Conservation (phyloP, 2,888 invertebrate genomes). For the Sturmia bella region DNA sequence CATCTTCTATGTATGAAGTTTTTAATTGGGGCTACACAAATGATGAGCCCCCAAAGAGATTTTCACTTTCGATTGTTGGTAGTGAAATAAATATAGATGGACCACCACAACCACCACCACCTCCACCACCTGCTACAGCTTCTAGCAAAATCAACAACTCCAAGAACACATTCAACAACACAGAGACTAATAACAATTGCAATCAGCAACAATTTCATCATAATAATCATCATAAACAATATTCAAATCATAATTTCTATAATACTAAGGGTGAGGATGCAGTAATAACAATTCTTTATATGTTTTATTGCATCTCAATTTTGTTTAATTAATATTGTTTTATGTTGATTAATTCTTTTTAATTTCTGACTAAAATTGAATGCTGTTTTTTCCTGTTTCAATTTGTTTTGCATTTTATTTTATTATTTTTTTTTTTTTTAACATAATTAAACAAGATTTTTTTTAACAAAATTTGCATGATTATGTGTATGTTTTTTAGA, state of each 20-base stretch:
- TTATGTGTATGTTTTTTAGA: slow-evolving; percentile 5
- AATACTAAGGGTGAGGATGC: slow-evolving; percentile 81
- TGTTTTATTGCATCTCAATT: slow-evolving; percentile 66
- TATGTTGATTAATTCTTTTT: slow-evolving; percentile 34
- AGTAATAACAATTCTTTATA: slow-evolving; percentile 64
- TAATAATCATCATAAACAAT: slow-evolving; percentile 77
- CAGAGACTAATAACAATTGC: slow-evolving; percentile 58
- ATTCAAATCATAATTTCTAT: slow-evolving; percentile 75
- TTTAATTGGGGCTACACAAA: slow-evolving; percentile 85
- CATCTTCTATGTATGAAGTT: slow-evolving; percentile 88
- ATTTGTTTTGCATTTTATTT: slow-evolving; percentile 6
- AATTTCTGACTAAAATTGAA: slow-evolving; percentile 40
- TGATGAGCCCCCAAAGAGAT: slow-evolving; percentile 82
- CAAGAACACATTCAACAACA: slow-evolving; percentile 71
- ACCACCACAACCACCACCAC: slow-evolving; percentile 73
- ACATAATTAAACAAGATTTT: background rate
- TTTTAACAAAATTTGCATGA: slow-evolving; percentile 50
- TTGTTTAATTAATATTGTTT: slow-evolving; percentile 45
- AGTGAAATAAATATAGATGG: slow-evolving; percentile 82
- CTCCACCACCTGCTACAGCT: slow-evolving; percentile 65
- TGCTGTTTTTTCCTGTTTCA: slow-evolving; percentile 37
- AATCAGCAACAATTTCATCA: slow-evolving; percentile 62
- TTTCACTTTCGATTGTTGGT: slow-evolving; percentile 81
- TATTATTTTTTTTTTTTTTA: slow-evolving; percentile 43
- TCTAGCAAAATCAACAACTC: slow-evolving; percentile 64